Evolutionary conservation across 2,113 vertebrate genomes (phyloP).

Genomic region (Tupaia chinensis): DNA sequence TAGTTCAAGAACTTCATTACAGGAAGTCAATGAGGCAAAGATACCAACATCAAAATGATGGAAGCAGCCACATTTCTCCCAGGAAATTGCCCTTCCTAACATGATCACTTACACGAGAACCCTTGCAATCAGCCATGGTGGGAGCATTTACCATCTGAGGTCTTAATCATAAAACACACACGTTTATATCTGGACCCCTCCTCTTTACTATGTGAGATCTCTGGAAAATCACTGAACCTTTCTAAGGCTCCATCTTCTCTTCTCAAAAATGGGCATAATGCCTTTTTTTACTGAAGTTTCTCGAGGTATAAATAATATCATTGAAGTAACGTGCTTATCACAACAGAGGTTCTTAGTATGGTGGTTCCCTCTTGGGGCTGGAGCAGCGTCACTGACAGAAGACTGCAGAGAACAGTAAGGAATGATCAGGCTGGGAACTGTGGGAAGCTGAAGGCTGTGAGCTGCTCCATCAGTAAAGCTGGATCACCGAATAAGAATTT

Average conservation of each 20-base stretch:
- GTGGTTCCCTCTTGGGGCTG: not conserved
- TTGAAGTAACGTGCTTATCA: not conserved
- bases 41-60: not conserved
- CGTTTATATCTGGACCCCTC: not conserved
- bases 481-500: not conserved
- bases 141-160: not conserved
- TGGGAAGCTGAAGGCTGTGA: not conserved
- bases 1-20: not conserved
- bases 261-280: not conserved
- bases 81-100: not conserved
- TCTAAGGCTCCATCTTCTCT: not conserved
- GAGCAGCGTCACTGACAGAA: accelerated
- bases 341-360: not conserved
- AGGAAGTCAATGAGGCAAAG: not conserved
- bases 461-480: not conserved
- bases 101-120: not conserved
- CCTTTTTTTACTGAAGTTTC: not conserved
- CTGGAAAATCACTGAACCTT: not conserved
- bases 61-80: not conserved
- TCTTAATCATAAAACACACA: not conserved
- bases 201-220: not conserved
- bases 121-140: not conserved
- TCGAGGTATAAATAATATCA: not conserved
- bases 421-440: not conserved
- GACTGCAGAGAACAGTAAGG: not conserved